A percentile compares a stretch with the other conserved stretches of the same genome.
These are phyloP conservation scores for Allobates femoralis DNA, from an alignment of 2,797 vertebrate genomes.

Conservation along the genomic window DNA sequence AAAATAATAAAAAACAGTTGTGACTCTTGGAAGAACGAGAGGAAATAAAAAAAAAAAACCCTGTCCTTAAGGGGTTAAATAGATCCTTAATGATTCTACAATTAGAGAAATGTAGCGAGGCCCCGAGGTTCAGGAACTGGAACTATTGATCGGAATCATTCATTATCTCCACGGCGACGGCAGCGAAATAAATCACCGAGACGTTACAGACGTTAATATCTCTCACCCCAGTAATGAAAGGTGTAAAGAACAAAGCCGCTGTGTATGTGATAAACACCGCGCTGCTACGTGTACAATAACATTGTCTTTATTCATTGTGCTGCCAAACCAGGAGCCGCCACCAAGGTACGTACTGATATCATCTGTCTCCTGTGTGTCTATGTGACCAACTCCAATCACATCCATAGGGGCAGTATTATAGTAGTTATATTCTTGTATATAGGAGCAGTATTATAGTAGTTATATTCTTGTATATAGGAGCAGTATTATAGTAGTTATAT, in stretches of 20 bases:
- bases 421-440: neutral
- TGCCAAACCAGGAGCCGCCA: constrained; percentile 3
- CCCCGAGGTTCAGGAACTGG: neutral
- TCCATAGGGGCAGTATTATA: neutral
- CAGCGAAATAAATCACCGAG: neutral
- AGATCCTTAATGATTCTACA: no score
- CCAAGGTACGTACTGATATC: constrained; percentile 26
- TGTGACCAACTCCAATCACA: neutral
- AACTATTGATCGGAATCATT: neutral
- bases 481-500: constrained; percentile 7
- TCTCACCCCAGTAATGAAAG: neutral
- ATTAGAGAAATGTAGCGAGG: no score
- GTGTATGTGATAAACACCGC: neutral
- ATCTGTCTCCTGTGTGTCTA: neutral
- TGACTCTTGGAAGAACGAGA: no score
- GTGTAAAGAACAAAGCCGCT: neutral
- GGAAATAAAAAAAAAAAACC: no score
- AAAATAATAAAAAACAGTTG: no score
- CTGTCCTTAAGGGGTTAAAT: no score
- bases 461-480: neutral
- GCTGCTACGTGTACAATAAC: neutral
- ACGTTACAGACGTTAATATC: neutral
- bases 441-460: constrained; percentile 3
- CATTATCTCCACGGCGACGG: neutral
- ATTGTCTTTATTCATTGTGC: constrained; percentile 5